Evolutionary conservation across 2,888 invertebrate genomes (phyloP).

Genomic region (Trimorus sp.): DNA sequence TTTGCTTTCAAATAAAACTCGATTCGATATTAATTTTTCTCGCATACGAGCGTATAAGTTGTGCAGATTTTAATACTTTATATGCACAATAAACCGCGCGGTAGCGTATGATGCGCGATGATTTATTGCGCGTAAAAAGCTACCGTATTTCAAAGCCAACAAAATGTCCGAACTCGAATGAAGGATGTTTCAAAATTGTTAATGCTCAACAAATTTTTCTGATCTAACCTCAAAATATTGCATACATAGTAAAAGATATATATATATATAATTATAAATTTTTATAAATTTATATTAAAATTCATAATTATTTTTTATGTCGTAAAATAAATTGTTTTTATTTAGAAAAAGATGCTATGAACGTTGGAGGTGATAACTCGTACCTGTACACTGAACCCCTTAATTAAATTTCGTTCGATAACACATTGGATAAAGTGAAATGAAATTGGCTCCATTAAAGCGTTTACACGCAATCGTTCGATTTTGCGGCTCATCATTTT

Average conservation of each 20-base stretch:
- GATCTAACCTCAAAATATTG: not conserved
- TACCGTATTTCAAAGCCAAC: slow-evolving; percentile 30
- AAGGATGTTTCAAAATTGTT: slow-evolving; percentile 31
- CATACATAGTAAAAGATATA: too few species aligned
- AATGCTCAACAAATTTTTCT: slow-evolving; percentile 40
- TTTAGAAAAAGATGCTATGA: too few species aligned
- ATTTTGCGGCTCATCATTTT: slow-evolving; percentile 20
- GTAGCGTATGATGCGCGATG: slow-evolving; percentile 20
- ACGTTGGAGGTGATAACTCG: slow-evolving; percentile 40
- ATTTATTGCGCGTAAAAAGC: slow-evolving; percentile 34
- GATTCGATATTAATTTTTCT: not conserved
- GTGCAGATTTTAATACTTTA: slow-evolving; percentile 34
- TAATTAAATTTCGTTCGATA: slow-evolving; percentile 21
- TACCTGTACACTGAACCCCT: not conserved
- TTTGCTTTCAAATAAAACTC: not conserved
- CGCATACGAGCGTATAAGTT: not conserved
- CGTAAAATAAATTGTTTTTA: too few species aligned
- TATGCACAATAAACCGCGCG: slow-evolving; percentile 35
- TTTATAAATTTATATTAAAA: too few species aligned
- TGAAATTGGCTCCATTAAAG: slow-evolving; percentile 9
- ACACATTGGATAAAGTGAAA: not conserved
- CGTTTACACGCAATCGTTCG: slow-evolving; percentile 7
- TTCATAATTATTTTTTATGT: slow-evolving; percentile 32
- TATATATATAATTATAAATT: too few species aligned
- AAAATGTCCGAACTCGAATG: slow-evolving; percentile 11